Evolutionary conservation across 2,888 invertebrate species (phyloP).

Genomic region (Heteromurus nitidus): DNA sequence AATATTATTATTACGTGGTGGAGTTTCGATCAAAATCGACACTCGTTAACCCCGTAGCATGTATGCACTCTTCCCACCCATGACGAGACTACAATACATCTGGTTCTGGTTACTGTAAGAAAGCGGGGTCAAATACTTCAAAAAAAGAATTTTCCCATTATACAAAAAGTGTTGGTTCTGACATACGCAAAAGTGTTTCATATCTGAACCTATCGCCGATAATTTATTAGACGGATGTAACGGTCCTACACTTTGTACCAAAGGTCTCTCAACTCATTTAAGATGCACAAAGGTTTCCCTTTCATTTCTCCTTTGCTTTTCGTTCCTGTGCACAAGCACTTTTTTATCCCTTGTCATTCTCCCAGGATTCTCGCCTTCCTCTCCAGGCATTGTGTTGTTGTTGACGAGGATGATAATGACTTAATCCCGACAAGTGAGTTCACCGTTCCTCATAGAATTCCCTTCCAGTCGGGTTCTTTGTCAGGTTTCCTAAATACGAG

Average conservation of each 20-base stretch:
- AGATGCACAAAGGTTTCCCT: conserved; percentile 32
- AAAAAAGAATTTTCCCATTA: too few relatives aligned
- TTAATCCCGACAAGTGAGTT: conserved; percentile 60
- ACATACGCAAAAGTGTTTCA: too few relatives aligned
- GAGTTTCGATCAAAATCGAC: too few relatives aligned
- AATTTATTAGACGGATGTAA: conserved; percentile 42
- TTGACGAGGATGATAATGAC: conserved; percentile 48
- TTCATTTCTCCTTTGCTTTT: neutral
- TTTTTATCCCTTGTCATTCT: conserved; percentile 41
- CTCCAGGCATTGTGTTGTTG: conserved; percentile 21
- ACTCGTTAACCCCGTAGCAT: too few relatives aligned
- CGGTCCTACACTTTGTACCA: neutral
- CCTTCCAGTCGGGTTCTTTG: neutral
- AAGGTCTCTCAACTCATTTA: conserved; percentile 27
- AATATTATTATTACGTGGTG: too few relatives aligned
- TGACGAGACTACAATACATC: too few relatives aligned
- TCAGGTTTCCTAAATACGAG: neutral
- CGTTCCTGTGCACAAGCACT: neutral
- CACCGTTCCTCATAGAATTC: conserved; percentile 19
- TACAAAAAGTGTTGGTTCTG: too few relatives aligned
- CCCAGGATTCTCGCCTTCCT: conserved; percentile 23
- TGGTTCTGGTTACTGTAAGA: too few relatives aligned
- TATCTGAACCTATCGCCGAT: conserved; percentile 27
- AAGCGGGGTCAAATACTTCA: too few relatives aligned
- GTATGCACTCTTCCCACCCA: too few relatives aligned